Evolutionary conservation across 2,113 vertebrate species (phyloP).

Genomic region (Bubo blakistoni): DNA sequence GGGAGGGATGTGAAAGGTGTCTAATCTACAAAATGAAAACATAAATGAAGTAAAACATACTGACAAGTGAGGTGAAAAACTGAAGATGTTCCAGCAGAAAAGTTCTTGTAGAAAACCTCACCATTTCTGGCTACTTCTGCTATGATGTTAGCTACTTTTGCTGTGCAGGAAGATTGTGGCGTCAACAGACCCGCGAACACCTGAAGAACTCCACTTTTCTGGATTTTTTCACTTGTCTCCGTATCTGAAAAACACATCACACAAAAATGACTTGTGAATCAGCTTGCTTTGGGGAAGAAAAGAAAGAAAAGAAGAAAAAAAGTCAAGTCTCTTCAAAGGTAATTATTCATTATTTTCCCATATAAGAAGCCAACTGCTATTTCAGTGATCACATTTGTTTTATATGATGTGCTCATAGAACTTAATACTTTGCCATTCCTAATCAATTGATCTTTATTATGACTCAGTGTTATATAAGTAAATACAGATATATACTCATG

Average conservation of each 20-base stretch:
- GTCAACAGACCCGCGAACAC: slow-evolving; percentile 83
- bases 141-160: slow-evolving; percentile 97
- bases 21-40: slow-evolving; percentile 76
- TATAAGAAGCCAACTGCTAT: not conserved
- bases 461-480: not conserved
- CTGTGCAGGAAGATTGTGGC: slow-evolving; percentile 86
- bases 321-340: not conserved
- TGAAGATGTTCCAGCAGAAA: slow-evolving; percentile 80
- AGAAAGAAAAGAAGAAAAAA: not conserved
- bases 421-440: not conserved
- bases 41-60: slow-evolving; percentile 80
- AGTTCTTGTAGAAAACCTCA: slow-evolving; percentile 82
- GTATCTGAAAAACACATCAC: slow-evolving; percentile 79
- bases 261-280: slow-evolving; percentile 26
- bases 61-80: slow-evolving; percentile 80
- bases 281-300: not conserved
- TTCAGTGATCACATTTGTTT: not conserved
- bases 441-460: not conserved
- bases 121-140: slow-evolving; percentile 99
- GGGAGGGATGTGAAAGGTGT: slow-evolving; percentile 30
- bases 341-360: not conserved
- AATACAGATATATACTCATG: not conserved
- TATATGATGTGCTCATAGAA: not conserved
- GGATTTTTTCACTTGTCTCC: slow-evolving; percentile 92
- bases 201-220: slow-evolving; percentile 88